These are phyloP conservation scores for Maniola jurtina DNA, from an alignment of 1,140 invertebrate genomes.

Conservation along the genomic window DNA sequence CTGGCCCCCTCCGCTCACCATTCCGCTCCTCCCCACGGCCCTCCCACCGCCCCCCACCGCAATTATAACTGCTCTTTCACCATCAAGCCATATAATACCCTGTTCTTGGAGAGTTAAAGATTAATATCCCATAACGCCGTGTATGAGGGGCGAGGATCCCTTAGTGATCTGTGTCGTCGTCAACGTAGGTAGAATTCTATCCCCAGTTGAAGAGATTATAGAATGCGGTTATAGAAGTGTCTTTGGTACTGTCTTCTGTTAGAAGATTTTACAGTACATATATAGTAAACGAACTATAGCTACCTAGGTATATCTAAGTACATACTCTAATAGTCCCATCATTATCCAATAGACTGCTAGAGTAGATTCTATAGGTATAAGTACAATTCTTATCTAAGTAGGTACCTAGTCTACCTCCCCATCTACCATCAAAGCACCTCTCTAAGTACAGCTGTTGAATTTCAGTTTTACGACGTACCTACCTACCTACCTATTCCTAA, in stretches of 20 bases:
- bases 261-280: too few species aligned
- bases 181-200: constrained; percentile 38
- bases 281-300: too few species aligned
- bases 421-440: too few species aligned
- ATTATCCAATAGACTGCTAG: too few species aligned
- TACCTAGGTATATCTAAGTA: too few species aligned
- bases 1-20: constrained; percentile 62
- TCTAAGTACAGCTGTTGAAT: too few species aligned
- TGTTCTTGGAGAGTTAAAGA: constrained; percentile 62
- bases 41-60: constrained; percentile 69
- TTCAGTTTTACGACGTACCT: too few species aligned
- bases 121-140: constrained; percentile 51
- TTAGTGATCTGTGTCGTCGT: constrained; percentile 60
- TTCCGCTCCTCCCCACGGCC: constrained; percentile 64
- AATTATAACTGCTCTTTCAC: constrained; percentile 53
- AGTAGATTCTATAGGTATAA: too few species aligned
- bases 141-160: constrained; percentile 54
- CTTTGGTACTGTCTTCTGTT: constrained; percentile 5
- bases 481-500: too few species aligned
- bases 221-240: constrained; percentile 19
- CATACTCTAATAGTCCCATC: too few species aligned
- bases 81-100: constrained; percentile 54
- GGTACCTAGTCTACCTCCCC: too few species aligned
- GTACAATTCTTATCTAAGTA: too few species aligned
- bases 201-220: constrained; percentile 31